Base-by-base conservation (phyloP, 2,888 invertebrate species). In the Scaptomyza flava region DNA sequence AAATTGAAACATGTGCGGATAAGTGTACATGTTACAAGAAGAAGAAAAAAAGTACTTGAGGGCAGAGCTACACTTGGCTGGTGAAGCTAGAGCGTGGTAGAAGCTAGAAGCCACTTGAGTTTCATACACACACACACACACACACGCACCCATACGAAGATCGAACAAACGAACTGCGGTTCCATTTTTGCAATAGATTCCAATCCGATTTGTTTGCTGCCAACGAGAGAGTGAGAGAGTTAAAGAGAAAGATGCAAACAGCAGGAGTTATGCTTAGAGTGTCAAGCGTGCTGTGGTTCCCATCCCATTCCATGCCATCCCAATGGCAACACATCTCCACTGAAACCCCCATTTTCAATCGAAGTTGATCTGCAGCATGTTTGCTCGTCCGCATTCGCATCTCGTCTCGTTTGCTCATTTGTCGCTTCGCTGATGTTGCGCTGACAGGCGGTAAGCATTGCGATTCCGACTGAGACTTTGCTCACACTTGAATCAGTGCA, bases 351-450 rank as follows among this genome's bases (percentile, higher is more conserved):
- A 54, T 68, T 70, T 68, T 63, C 71, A 62, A 67, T 60, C 48
- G 59, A 62, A 62, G 72, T 60, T 57, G 72, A 76, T 76, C 63
- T 72, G 41, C 76, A 60, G 74, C 72, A 76, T 76, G 72, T 74
- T 74, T 75, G 76, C 73, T 75, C 73, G 73, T 74, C 76, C 73
- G 67, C 71, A 74, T 74, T 74, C n/a, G n/a, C n/a, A n/a, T 74
- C 74, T 71, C 52, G 67, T 68, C 62, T 68, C 63, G 68, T 73
- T 72, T 82, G 80, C 83, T 80, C 83, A 82, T 82, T 82, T 82
- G 82, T 82, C 86, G 82, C 86, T 82, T 78, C 79, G 79, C 71
- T 82, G 81, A 72, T 74, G 75, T 59, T 81, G 65, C 67, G 78
- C 72, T 70, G 72, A 59, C 77, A 77, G 74, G 52, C 77, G 59